phyloP scores from a whole-genome alignment of 37 sponge, comb jelly and placozoan genomes.

The Cliona cf. orientalis region DNA sequence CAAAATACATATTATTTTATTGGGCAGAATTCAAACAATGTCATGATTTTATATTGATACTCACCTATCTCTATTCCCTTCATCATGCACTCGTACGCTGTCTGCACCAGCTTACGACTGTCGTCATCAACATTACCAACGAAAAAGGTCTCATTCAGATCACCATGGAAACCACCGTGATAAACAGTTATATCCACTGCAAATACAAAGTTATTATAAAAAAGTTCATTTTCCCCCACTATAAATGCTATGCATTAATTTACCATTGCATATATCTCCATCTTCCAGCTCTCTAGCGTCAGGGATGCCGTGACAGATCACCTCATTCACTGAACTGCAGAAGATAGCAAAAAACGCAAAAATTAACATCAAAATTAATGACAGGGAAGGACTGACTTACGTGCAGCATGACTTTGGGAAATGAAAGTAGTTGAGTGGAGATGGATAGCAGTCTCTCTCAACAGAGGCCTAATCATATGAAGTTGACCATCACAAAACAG shows the following conservation, averaged over 20 bases:
- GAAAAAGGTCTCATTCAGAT: constrained; percentile 95
- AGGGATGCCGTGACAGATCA: constrained; percentile 98
- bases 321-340: constrained; percentile 92
- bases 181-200: constrained; percentile 88
- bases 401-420: constrained; percentile 98
- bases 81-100: constrained; percentile 91
- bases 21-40: too few species aligned
- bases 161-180: constrained; percentile 94
- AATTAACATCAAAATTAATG: background rate
- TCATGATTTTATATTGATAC: constrained; percentile 4
- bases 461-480: constrained; percentile 67
- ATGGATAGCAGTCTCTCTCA: constrained; percentile 94
- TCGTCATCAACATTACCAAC: constrained; percentile 90
- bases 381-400: constrained; percentile 40
- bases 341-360: background rate
- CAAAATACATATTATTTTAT: background rate
- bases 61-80: constrained; percentile 78
- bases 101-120: constrained; percentile 66
- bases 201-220: too few species aligned
- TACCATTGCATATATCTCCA: constrained; percentile 95
- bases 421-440: constrained; percentile 91
- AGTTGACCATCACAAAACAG: background rate
- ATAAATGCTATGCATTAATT: too few species aligned
- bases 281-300: constrained; percentile 86
- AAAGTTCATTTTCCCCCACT: too few species aligned